These are phyloP conservation scores for Nematolebias whitei DNA, from an alignment of 2,113 vertebrate genomes.

Conservation along the genomic window DNA sequence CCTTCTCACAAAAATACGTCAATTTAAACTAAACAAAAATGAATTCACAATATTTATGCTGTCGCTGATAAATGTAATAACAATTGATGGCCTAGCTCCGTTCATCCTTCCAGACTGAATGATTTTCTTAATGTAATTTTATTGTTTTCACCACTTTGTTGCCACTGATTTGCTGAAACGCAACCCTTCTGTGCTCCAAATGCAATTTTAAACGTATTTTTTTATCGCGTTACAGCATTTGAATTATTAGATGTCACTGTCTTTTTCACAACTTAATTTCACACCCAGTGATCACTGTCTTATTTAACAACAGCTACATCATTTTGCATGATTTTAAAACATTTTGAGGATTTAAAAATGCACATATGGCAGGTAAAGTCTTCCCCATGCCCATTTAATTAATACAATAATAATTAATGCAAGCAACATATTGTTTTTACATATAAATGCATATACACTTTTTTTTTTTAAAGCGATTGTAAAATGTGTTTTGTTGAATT, in stretches of 20 bases:
- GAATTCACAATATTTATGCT: slow-evolving; percentile 40
- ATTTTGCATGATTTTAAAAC: neutral
- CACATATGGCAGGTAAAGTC: neutral
- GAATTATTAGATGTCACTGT: slow-evolving; percentile 33
- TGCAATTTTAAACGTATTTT: slow-evolving; percentile 45
- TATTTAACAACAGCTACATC: neutral
- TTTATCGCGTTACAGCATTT: slow-evolving; percentile 16
- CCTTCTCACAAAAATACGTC: slow-evolving; percentile 51
- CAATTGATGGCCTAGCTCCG: slow-evolving; percentile 40
- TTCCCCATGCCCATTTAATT: neutral
- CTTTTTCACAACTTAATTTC: slow-evolving; percentile 12
- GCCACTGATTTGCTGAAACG: slow-evolving; percentile 31
- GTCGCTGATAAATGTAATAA: slow-evolving; percentile 48
- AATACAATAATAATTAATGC: too few species aligned
- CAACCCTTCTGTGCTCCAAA: slow-evolving; percentile 21
- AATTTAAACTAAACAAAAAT: slow-evolving; percentile 50
- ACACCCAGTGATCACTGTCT: neutral
- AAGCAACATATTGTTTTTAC: too few species aligned
- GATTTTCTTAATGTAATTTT: slow-evolving; percentile 49
- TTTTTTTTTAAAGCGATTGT: too few species aligned
- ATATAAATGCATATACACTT: too few species aligned
- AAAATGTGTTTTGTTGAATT: neutral
- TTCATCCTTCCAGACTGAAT: slow-evolving; percentile 44
- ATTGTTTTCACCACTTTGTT: slow-evolving; percentile 8
- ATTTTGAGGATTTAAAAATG: neutral